phyloP scores from a whole-genome alignment of 2,888 invertebrate species.

The Galerucella pusilla region DNA sequence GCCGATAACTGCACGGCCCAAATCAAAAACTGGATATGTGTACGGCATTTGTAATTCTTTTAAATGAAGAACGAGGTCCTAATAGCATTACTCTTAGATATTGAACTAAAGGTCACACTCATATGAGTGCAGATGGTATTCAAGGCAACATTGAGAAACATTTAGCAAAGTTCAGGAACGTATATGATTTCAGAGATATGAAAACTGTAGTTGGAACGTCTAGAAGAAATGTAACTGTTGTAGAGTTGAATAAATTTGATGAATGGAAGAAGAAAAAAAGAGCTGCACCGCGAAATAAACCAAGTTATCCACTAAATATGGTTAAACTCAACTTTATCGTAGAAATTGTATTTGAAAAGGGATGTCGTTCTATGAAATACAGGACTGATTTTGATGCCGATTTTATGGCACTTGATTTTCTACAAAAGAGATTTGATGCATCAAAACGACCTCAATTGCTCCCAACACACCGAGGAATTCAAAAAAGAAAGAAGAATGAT shows the following conservation, averaged over 20 bases:
- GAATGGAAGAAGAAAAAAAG: conserved; percentile 10
- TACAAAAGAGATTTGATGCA: conserved; percentile 2
- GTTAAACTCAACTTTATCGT: background rate
- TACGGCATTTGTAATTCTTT: background rate
- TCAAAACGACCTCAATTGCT: background rate
- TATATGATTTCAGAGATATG: too few species aligned
- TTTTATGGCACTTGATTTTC: background rate
- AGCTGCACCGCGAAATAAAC: background rate
- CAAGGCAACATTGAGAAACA: too few species aligned
- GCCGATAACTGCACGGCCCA: too few species aligned
- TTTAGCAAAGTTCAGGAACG: too few species aligned
- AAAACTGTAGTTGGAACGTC: too few species aligned
- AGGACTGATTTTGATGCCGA: too few species aligned
- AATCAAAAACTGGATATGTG: too few species aligned
- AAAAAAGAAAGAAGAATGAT: background rate
- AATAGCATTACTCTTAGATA: background rate
- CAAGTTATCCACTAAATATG: background rate
- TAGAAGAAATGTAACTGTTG: too few species aligned
- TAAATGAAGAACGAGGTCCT: background rate
- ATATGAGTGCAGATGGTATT: background rate
- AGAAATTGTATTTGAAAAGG: conserved; percentile 1
- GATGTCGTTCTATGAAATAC: background rate
- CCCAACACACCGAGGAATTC: background rate
- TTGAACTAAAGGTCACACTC: conserved; percentile 1
- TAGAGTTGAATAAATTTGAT: background rate